phyloP scores from a whole-genome alignment of 2,113 vertebrate genomes.

The Xenopus borealis region DNA sequence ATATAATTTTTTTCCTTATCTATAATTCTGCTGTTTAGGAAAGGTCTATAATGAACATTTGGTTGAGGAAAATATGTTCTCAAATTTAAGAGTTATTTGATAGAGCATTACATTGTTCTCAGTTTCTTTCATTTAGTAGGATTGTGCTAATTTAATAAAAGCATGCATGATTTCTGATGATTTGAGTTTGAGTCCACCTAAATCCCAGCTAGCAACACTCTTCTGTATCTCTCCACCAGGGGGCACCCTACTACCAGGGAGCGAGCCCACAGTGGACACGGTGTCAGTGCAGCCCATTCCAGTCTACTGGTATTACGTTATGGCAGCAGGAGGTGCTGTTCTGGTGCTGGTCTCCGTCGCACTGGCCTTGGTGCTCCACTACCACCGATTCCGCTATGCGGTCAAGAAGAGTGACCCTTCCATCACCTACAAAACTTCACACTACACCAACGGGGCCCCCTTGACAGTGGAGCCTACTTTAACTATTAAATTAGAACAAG shows the following conservation, averaged over 20 bases:
- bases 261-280: constrained; percentile 96
- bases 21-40: too few relatives aligned
- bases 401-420: constrained; percentile 96
- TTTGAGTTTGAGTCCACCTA: constrained; percentile 70
- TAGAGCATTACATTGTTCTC: neutral
- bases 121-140: neutral
- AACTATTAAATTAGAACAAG: constrained; percentile 92
- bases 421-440: constrained; percentile 97
- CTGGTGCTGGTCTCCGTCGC: constrained; percentile 88
- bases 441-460: constrained; percentile 78
- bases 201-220: constrained; percentile 87
- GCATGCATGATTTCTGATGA: constrained; percentile 62
- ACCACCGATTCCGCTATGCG: constrained; percentile 92
- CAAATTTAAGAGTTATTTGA: too few relatives aligned
- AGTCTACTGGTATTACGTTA: constrained; percentile 97
- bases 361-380: constrained; percentile 89
- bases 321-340: constrained; percentile 90
- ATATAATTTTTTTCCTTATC: neutral
- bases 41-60: too few relatives aligned
- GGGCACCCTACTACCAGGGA: constrained; percentile 89
- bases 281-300: constrained; percentile 92
- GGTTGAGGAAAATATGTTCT: neutral
- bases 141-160: constrained; percentile 37
- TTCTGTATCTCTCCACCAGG: constrained; percentile 98
- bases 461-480: constrained; percentile 84